Evolutionary conservation across 2,888 invertebrate species (phyloP).

Genomic region (Adineta ricciae): DNA sequence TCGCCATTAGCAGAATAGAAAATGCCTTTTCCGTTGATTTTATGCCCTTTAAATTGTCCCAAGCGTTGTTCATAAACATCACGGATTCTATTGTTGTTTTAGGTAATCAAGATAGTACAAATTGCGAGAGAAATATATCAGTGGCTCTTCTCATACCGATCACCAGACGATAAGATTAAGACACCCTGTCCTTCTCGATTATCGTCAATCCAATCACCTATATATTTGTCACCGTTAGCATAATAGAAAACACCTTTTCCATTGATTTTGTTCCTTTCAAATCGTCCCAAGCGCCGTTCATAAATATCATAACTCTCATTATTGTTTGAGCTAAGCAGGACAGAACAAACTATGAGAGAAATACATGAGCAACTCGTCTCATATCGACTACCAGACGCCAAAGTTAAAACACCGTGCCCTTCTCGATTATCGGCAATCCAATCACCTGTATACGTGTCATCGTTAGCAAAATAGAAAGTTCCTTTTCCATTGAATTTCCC

Average conservation of each 20-base stretch:
- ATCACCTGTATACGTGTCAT: background rate
- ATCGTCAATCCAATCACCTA: background rate
- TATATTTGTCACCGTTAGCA: background rate
- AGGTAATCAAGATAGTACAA: too few species aligned
- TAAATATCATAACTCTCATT: background rate
- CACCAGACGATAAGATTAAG: background rate
- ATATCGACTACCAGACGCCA: background rate
- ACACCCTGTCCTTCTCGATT: background rate
- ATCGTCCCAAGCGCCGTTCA: background rate
- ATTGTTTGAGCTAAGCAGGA: background rate
- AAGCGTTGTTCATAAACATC: background rate
- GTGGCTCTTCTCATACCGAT: background rate
- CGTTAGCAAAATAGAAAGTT: background rate
- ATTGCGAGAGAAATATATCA: background rate
- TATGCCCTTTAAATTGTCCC: background rate
- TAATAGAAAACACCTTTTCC: background rate
- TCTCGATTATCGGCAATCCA: background rate
- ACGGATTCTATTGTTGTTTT: too few species aligned
- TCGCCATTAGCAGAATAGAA: background rate
- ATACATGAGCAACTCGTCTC: background rate
- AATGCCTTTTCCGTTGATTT: background rate
- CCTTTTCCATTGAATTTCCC: background rate
- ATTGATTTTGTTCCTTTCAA: background rate
- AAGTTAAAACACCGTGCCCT: background rate
- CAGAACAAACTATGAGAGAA: background rate